Conservation (phyloP, 2,113 vertebrate genomes). For the Cephalopholis sonnerati region DNA sequence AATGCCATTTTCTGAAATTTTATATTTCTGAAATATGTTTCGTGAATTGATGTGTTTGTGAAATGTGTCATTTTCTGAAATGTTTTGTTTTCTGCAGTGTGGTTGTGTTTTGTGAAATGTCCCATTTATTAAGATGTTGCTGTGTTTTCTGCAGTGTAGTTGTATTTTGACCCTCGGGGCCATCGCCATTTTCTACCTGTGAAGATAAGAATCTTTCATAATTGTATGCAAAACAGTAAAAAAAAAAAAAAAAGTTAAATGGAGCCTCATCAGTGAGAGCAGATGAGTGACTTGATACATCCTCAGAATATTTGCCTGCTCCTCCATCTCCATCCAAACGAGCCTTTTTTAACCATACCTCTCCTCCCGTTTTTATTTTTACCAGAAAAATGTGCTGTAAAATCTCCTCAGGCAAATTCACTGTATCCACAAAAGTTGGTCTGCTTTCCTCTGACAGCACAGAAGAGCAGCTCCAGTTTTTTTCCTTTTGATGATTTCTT, state of each 20-base stretch:
- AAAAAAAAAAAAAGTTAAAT: not conserved
- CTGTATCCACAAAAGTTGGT: conserved; percentile 56
- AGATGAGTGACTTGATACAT: conserved; percentile 43
- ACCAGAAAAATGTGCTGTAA: conserved; percentile 38
- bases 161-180: too few relatives aligned
- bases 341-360: conserved; percentile 43
- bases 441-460: conserved; percentile 53
- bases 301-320: conserved; percentile 7
- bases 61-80: too few relatives aligned
- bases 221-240: not conserved
- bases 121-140: too few relatives aligned
- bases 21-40: too few relatives aligned
- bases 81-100: too few relatives aligned
- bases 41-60: too few relatives aligned
- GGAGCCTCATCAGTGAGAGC: conserved; percentile 5
- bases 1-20: too few relatives aligned
- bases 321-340: conserved; percentile 29
- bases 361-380: conserved; percentile 14
- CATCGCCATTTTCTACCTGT: not conserved
- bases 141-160: too few relatives aligned
- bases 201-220: not conserved
- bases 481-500: conserved; percentile 65
- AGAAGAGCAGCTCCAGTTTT: conserved; percentile 56
- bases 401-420: conserved; percentile 38
- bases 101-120: too few relatives aligned